Evolutionary conservation across 37 sponge, comb jelly and placozoan species (phyloP).

Genomic region (Haliclona indistincta): DNA sequence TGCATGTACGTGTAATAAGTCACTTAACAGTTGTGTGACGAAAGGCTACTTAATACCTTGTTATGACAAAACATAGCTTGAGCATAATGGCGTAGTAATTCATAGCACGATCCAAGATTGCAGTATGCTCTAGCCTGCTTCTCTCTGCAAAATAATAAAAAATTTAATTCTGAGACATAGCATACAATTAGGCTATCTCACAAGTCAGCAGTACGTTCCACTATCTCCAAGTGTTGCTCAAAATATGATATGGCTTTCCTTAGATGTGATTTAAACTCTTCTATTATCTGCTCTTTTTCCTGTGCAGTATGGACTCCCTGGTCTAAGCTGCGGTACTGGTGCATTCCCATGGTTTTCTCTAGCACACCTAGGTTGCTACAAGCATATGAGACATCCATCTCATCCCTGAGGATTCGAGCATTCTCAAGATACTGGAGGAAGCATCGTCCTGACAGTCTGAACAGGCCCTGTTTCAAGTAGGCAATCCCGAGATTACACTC

Average conservation of each 20-base stretch:
- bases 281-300: neutral
- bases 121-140: slow-evolving; percentile 64
- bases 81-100: slow-evolving; percentile 50
- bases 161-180: neutral
- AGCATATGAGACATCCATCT: slow-evolving; percentile 49
- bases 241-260: slow-evolving; percentile 64
- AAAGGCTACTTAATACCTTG: slow-evolving; percentile 38
- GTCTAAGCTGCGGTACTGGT: slow-evolving; percentile 22
- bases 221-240: slow-evolving; percentile 65
- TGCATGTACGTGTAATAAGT: neutral
- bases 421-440: slow-evolving; percentile 75
- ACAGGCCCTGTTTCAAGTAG: slow-evolving; percentile 16
- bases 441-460: slow-evolving; percentile 49
- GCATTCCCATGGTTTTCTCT: slow-evolving; percentile 44
- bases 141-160: slow-evolving; percentile 26
- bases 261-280: slow-evolving; percentile 20
- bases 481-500: slow-evolving; percentile 71
- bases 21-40: too few species aligned
- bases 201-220: slow-evolving; percentile 50
- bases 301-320: slow-evolving; percentile 7
- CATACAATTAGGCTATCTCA: slow-evolving; percentile 11
- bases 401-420: slow-evolving; percentile 29
- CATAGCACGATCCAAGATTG: slow-evolving; percentile 69
- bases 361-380: slow-evolving; percentile 71
- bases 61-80: slow-evolving; percentile 66